These are phyloP conservation scores for Microtus pennsylvanicus DNA, from an alignment of 2,113 vertebrate genomes.

Conservation along the genomic window DNA sequence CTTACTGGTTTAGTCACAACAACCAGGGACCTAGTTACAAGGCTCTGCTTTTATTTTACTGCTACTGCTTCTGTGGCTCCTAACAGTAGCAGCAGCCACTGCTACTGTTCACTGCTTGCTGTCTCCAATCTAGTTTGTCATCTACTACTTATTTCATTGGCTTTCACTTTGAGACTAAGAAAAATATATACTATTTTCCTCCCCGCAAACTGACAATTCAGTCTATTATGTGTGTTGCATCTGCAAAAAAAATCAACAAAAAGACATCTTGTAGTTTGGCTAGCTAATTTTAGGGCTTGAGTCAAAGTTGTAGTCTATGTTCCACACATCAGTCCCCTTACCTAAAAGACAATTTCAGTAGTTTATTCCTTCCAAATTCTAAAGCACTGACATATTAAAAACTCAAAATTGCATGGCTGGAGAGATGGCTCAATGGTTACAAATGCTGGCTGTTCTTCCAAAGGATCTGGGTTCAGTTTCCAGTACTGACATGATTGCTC, in stretches of 20 bases:
- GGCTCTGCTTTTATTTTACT: conserved; percentile 24
- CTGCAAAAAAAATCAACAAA: conserved; percentile 47
- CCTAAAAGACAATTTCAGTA: not conserved
- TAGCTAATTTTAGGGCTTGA: not conserved
- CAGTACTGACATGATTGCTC: not conserved
- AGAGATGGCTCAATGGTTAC: not conserved
- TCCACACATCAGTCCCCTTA: not conserved
- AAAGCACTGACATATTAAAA: conserved; percentile 14
- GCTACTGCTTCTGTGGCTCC: not conserved
- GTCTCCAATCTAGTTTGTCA: not conserved
- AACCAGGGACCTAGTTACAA: not conserved
- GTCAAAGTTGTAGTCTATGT: not conserved
- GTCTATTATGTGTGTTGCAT: not conserved
- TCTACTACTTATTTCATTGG: not conserved
- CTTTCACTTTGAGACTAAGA: conserved; percentile 3
- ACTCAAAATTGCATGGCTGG: not conserved
- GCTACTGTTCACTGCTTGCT: not conserved
- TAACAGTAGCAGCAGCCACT: not conserved
- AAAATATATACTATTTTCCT: not conserved
- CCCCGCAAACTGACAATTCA: not conserved
- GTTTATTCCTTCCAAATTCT: not conserved
- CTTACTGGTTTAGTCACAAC: not conserved
- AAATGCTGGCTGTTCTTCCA: not conserved
- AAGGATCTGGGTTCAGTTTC: not conserved
- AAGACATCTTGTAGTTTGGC: not conserved